phyloP scores from a whole-genome alignment of 2,113 vertebrate genomes.

The Pantherophis guttatus region DNA sequence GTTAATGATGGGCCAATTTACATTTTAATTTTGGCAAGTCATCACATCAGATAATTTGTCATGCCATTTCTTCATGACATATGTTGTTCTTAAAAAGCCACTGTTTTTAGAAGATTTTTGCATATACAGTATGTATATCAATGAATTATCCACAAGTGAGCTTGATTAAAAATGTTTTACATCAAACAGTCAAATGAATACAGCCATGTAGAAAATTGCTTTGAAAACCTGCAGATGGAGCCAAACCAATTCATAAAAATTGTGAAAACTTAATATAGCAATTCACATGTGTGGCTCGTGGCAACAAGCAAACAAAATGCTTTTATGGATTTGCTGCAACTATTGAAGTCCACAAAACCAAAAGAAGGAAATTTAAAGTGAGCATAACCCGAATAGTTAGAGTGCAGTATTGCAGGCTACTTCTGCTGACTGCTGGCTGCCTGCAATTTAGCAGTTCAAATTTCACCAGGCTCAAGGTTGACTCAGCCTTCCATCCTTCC shows the following conservation, averaged over 20 bases:
- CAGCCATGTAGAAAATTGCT: background rate
- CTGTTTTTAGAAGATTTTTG: background rate
- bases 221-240: constrained; percentile 11
- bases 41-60: background rate
- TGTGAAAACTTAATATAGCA: background rate
- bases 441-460: too few relatives aligned
- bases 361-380: constrained; percentile 41
- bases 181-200: background rate
- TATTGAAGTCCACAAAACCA: background rate
- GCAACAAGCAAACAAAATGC: background rate
- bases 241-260: background rate
- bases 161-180: background rate
- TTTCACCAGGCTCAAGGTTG: too few relatives aligned
- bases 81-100: background rate
- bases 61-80: background rate
- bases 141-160: background rate
- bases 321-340: constrained; percentile 3
- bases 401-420: too few relatives aligned
- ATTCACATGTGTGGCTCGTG: background rate
- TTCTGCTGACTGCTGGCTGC: too few relatives aligned
- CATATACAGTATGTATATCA: background rate
- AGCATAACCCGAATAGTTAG: background rate
- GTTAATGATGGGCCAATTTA: background rate
- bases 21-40: background rate
- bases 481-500: too few relatives aligned